phyloP scores from a whole-genome alignment of 2,888 invertebrate genomes.

The Drosophila fungiperda region DNA sequence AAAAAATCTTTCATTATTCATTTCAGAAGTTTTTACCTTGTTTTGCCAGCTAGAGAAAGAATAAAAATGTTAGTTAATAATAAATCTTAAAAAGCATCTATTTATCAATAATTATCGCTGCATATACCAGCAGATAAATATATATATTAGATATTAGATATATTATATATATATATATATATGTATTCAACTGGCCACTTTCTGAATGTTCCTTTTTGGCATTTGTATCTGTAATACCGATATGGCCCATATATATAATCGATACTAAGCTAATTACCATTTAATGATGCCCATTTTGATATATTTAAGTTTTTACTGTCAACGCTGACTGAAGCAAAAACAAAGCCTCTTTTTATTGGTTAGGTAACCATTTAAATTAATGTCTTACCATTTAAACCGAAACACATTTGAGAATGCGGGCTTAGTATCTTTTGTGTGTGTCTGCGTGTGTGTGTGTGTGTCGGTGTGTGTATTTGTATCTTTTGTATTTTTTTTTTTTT shows the following conservation, averaged over 20 bases:
- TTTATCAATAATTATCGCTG: not conserved
- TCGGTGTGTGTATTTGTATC: conserved; percentile 10
- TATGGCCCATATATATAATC: conserved; percentile 30
- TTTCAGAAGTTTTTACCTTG: not conserved
- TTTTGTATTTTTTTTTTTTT: conserved; percentile 28
- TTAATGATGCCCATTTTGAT: conserved; percentile 50
- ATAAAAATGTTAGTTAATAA: not conserved
- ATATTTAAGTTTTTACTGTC: conserved; percentile 41
- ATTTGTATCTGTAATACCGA: conserved; percentile 12
- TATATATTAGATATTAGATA: not conserved
- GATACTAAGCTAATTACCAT: conserved; percentile 44
- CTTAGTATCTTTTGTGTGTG: conserved; percentile 35
- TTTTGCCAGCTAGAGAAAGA: not conserved
- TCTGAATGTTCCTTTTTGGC: conserved; percentile 1
- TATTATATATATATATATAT: not conserved
- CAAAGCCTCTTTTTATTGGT: conserved; percentile 1
- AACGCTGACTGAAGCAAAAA: conserved; percentile 13
- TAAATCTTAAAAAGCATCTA: not conserved
- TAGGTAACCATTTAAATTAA: conserved; percentile 57
- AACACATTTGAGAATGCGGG: conserved; percentile 45
- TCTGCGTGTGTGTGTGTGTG: conserved; percentile 1
- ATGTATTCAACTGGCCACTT: conserved; percentile 4
- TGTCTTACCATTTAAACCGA: conserved; percentile 64
- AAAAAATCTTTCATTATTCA: fast-evolving
- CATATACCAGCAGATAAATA: not conserved